Percentiles rank a stretch among this genome's conserved stretches.
Conservation (phyloP, 64 coral and sea anemone species). For the Platygyra sinensis region DNA sequence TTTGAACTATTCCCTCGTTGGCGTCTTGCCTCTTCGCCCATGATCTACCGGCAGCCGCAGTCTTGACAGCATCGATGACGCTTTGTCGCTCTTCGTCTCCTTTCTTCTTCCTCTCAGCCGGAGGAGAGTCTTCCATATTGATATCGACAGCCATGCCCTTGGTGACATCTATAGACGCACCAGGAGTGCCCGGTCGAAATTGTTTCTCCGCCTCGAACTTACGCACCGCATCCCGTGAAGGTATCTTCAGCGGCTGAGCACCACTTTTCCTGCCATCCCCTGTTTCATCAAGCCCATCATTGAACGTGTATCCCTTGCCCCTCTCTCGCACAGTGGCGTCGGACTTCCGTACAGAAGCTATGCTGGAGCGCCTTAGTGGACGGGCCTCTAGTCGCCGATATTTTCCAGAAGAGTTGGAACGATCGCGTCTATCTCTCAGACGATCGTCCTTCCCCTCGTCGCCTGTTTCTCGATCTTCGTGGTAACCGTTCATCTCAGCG, state of each 20-base stretch:
- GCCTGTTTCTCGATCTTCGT: constrained; percentile 8
- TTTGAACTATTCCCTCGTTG: constrained; percentile 43
- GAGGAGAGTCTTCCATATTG: constrained; percentile 19
- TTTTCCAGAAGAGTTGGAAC: constrained; percentile 63
- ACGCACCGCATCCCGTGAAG: not conserved
- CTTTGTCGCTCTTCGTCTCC: not conserved
- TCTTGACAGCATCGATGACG: constrained; percentile 35
- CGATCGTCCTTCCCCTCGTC: constrained; percentile 23
- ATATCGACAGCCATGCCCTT: constrained; percentile 23
- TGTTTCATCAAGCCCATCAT: constrained; percentile 24
- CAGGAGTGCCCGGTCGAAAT: constrained; percentile 5
- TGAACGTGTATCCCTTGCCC: constrained; percentile 59
- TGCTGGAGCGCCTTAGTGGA: constrained; percentile 82
- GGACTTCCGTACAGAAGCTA: constrained; percentile 79
- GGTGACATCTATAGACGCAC: not conserved
- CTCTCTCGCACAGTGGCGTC: constrained; percentile 78
- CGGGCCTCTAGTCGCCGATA: constrained; percentile 70
- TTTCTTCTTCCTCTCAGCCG: not conserved
- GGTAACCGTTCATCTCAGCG: constrained; percentile 33
- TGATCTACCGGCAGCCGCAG: constrained; percentile 17
- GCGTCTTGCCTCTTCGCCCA: constrained; percentile 29
- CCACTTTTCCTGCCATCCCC: not conserved
- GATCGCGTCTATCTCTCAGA: constrained; percentile 10
- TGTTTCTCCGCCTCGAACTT: not conserved
- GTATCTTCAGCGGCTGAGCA: not conserved